Percentiles rank a stretch among this genome's conserved stretches.
These are phyloP conservation scores for Acronicta psi DNA, from an alignment of 2,888 invertebrate genomes.

Conservation along the genomic window DNA sequence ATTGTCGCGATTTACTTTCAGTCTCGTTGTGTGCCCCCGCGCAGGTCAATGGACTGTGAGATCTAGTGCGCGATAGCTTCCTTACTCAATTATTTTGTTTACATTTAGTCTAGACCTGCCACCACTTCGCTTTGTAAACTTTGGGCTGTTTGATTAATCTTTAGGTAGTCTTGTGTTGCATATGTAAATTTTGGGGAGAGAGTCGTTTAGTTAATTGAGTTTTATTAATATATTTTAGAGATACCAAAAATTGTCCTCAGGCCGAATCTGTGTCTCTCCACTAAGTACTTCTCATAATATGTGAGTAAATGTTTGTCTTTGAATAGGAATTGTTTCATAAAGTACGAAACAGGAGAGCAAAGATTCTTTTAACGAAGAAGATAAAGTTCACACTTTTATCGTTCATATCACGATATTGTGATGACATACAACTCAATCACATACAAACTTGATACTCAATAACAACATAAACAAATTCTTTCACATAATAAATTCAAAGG, in stretches of 20 bases:
- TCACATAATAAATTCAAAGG: conserved; percentile 60
- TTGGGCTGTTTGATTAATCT: conserved; percentile 17
- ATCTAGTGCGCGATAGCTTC: conserved; percentile 65
- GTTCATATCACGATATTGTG: background rate
- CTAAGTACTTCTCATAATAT: too few species aligned
- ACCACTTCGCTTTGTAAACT: conserved; percentile 21
- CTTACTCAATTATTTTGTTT: conserved; percentile 64
- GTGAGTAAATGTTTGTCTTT: too few species aligned
- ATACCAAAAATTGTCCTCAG: too few species aligned
- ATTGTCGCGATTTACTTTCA: conserved; percentile 72
- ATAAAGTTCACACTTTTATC: too few species aligned
- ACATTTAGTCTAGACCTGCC: conserved; percentile 53
- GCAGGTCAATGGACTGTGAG: conserved; percentile 66
- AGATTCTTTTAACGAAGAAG: too few species aligned
- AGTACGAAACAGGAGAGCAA: too few species aligned
- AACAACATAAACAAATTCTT: conserved; percentile 36
- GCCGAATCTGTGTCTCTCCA: too few species aligned
- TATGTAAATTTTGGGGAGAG: conserved; percentile 20
- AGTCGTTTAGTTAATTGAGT: conserved; percentile 9
- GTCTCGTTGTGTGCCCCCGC: conserved; percentile 63
- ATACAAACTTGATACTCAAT: conserved; percentile 18
- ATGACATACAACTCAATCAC: conserved; percentile 14
- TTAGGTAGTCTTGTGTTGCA: conserved; percentile 11
- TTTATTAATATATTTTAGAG: too few species aligned
- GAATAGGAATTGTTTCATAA: too few species aligned